Base-by-base conservation (phyloP, 2,888 invertebrate species). In the Drosophila infuscata region DNA sequence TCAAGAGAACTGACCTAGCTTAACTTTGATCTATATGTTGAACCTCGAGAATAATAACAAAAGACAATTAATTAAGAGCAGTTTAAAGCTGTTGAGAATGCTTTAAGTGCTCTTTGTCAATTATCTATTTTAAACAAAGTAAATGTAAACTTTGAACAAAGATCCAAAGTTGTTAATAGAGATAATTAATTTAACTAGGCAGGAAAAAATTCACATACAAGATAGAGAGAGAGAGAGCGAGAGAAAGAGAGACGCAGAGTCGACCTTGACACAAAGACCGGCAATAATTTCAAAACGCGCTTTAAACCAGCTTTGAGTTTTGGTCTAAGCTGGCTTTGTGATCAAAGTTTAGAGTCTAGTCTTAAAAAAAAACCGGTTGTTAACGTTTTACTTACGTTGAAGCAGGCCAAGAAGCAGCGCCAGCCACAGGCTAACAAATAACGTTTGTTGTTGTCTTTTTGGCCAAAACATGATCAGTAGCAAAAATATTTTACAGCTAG, bases 261-360 rank as follows among this genome's bases (percentile, higher is more conserved):
- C 91, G 90, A 90, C 90, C 90, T 90, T 90, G 90, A 91, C 90
- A 90, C 90, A 90, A 91, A 91, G 91, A 88, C 88, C 83, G 91
- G 83, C 76, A 80, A 80, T 72, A 73, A 66, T 15, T 46, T 46
- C 15, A 32, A 70, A 71, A 52, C 70, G 58, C 54, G 68, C 58
- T 65, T 68, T 68, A 63, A 53, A 74, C 71, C 61, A 59, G 82
- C 54, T 17, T 49, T 51, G 43, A 36, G 20, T 15, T 33, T 38
- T 38, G 25, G 65, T n/a, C 32, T 46, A 46, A 25, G 25, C 46
- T 56, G 64, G 49, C 30, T 65, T 35, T 53, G 33, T 33, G 48
- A 53, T 41, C 36, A 57, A 56, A 70, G 70, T 68, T 73, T 80
- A 69, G 71, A 83, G 68, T 57, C 62, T 36, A 36, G 49, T 11